A percentile compares a stretch with the other conserved stretches of the same genome.
Evolutionary conservation across 2,888 invertebrate genomes (phyloP).

Genomic region (Drosophila histrio): DNA sequence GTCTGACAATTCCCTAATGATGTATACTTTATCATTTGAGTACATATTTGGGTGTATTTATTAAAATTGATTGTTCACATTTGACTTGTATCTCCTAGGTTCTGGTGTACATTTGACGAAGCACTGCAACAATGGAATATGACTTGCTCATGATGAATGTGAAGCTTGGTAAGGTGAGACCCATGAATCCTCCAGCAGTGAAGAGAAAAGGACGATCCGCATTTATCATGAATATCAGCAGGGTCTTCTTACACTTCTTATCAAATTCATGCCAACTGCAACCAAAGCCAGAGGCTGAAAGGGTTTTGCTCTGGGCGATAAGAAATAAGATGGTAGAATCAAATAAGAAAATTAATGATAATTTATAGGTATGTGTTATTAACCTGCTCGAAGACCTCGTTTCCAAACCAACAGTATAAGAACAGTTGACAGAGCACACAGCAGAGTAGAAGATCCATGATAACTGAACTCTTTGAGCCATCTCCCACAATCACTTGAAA

Average conservation of each 20-base stretch:
- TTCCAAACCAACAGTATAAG: slow-evolving; percentile 78
- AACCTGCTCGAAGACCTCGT: slow-evolving; percentile 66
- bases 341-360: not conserved
- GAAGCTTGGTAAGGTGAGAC: slow-evolving; percentile 70
- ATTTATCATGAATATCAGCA: slow-evolving; percentile 59
- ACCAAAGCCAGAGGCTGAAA: slow-evolving; percentile 62
- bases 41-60: not conserved
- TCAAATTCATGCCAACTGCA: slow-evolving; percentile 70
- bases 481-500: slow-evolving; percentile 69
- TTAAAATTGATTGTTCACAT: not conserved
- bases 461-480: slow-evolving; percentile 49
- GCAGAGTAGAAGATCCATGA: slow-evolving; percentile 69
- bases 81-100: not conserved
- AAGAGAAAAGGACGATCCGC: slow-evolving; percentile 62
- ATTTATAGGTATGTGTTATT: not conserved
- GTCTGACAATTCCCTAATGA: not conserved
- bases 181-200: slow-evolving; percentile 73
- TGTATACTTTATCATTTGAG: not conserved
- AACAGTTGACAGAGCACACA: slow-evolving; percentile 74
- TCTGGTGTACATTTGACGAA: slow-evolving; percentile 62
- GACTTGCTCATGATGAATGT: slow-evolving; percentile 72
- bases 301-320: slow-evolving; percentile 62
- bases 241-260: slow-evolving; percentile 49
- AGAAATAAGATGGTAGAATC: not conserved
- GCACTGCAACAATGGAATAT: slow-evolving; percentile 71